Conservation (phyloP, 1,140 invertebrate species). For the Drosophila simulans region DNA sequence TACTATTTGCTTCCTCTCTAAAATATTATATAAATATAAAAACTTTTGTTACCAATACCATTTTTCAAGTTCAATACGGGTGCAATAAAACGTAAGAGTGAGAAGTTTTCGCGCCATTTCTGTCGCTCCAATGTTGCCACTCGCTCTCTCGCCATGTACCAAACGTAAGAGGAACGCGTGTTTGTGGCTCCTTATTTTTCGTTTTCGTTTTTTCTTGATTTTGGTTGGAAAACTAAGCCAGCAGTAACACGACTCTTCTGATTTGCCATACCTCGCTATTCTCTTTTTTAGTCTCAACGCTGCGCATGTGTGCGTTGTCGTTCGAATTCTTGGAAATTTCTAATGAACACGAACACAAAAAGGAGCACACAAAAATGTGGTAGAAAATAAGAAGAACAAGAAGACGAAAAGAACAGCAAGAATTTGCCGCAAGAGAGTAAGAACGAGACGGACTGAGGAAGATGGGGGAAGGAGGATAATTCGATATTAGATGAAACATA, state of each 20-base stretch:
- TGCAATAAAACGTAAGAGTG: not conserved
- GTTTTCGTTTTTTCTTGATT: conserved; percentile 1
- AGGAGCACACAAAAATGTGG: conserved; percentile 75
- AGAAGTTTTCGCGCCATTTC: conserved; percentile 1
- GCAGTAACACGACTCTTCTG: conserved; percentile 75
- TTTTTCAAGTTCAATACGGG: conserved; percentile 3
- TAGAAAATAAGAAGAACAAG: conserved; percentile 56
- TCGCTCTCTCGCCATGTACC: not conserved
- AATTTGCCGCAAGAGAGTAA: conserved; percentile 62
- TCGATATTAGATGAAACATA: conserved; percentile 20
- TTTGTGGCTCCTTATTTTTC: conserved; percentile 18
- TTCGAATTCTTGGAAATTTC: conserved; percentile 76
- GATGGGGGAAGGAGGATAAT: not conserved
- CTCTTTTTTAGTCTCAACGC: conserved; percentile 5
- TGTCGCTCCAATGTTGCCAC: not conserved
- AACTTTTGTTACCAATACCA: not conserved
- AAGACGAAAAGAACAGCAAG: conserved; percentile 40
- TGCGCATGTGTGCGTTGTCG: conserved; percentile 63
- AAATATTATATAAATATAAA: too few relatives aligned
- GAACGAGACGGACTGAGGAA: conserved; percentile 20
- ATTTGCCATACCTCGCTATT: conserved; percentile 14
- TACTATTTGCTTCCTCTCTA: too few relatives aligned
- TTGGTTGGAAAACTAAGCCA: conserved; percentile 76
- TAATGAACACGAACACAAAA: conserved; percentile 80
- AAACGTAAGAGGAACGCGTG: conserved; percentile 14